Percentiles rank a stretch among this genome's conserved stretches.
phyloP scores from a whole-genome alignment of 2,888 invertebrate species.

The Yponomeuta plumbellus region DNA sequence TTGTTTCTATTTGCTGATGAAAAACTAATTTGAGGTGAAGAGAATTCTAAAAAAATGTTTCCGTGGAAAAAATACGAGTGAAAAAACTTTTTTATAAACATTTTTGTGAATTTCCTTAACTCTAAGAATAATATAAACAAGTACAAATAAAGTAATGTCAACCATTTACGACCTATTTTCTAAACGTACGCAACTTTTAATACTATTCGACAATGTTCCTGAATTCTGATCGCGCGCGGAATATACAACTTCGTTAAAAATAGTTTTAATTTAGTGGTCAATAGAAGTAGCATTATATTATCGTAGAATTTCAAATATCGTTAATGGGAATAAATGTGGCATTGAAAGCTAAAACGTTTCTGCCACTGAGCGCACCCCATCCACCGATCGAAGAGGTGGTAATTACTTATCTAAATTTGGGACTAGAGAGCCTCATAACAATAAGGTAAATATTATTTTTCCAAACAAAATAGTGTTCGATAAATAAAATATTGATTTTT shows the following conservation, averaged over 20 bases:
- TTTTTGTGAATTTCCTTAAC: no score
- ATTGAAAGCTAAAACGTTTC: constrained; percentile 13
- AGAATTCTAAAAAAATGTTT: no score
- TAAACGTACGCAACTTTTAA: no score
- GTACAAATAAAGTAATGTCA: no score
- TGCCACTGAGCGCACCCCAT: constrained; percentile 1
- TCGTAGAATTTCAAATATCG: neutral
- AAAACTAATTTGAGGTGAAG: no score
- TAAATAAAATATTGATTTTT: constrained; percentile 11
- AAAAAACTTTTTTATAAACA: no score
- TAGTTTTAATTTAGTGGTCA: neutral
- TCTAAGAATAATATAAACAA: no score
- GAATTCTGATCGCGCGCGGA: no score
- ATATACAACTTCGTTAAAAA: neutral
- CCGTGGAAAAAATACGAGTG: no score
- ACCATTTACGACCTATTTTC: no score
- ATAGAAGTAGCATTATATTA: neutral
- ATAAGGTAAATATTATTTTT: constrained; percentile 4
- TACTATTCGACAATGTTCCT: no score
- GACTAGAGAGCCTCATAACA: constrained; percentile 12
- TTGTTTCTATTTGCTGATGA: no score
- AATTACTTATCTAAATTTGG: constrained; percentile 9
- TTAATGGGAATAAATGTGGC: constrained; percentile 4
- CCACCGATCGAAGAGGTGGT: neutral
- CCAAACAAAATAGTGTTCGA: constrained; percentile 8